These are phyloP conservation scores for Drosophila truncata DNA, from an alignment of 1,140 invertebrate genomes.

Conservation along the genomic window DNA sequence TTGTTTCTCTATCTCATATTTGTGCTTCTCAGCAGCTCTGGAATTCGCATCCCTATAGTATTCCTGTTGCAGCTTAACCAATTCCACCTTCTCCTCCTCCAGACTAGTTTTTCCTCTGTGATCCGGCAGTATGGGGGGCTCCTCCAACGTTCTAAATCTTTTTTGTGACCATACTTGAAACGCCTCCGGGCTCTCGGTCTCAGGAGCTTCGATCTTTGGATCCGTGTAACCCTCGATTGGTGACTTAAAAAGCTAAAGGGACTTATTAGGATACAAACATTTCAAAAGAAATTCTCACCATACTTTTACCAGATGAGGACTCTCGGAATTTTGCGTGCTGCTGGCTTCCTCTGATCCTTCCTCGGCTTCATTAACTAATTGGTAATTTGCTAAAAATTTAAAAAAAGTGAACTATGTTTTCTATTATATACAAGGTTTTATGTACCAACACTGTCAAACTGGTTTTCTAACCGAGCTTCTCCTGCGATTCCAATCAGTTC, in stretches of 20 bases:
- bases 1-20: slow-evolving; percentile 21
- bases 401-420: not conserved
- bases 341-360: slow-evolving; percentile 8
- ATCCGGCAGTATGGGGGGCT: not conserved
- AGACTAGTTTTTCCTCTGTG: not conserved
- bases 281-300: not conserved
- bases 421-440: not conserved
- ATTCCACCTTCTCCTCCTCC: slow-evolving; percentile 15
- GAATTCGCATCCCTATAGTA: slow-evolving; percentile 16
- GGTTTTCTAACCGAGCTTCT: slow-evolving; percentile 4
- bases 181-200: not conserved
- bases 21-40: slow-evolving; percentile 31
- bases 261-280: not conserved
- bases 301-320: slow-evolving; percentile 5
- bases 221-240: not conserved
- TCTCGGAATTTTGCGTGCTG: not conserved
- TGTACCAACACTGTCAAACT: slow-evolving; percentile 11
- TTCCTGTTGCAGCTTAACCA: slow-evolving; percentile 28
- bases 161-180: not conserved
- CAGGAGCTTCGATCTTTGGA: slow-evolving; percentile 9
- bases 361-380: slow-evolving; percentile 1
- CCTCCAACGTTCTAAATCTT: no score
- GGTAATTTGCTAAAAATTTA: slow-evolving; percentile 11
- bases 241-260: slow-evolving; percentile 10
- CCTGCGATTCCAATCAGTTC: not conserved